Conservation (phyloP, 2,888 invertebrate genomes). For the Fragum fragum region DNA sequence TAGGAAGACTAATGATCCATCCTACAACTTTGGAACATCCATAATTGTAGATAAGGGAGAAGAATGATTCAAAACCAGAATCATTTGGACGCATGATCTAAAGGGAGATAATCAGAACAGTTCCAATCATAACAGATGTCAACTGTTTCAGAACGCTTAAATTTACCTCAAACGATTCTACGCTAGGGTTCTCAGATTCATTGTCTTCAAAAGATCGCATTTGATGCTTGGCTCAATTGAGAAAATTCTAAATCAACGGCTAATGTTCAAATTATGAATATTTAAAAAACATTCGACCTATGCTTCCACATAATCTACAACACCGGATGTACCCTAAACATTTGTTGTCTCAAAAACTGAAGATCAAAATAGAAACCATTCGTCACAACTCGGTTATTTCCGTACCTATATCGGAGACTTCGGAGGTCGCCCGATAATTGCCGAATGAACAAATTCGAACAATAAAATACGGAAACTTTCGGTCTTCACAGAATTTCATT, state of each 20-base stretch:
- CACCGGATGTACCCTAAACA: background rate
- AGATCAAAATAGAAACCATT: conserved; percentile 14
- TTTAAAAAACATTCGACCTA: background rate
- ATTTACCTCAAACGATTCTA: conserved; percentile 1
- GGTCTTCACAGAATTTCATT: background rate
- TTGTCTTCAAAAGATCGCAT: background rate
- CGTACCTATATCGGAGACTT: too few species aligned
- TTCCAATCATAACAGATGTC: background rate
- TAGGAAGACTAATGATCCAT: too few species aligned
- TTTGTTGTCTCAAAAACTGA: conserved; percentile 1
- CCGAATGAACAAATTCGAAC: too few species aligned
- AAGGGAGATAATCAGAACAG: background rate
- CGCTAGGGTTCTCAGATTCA: background rate
- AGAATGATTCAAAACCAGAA: too few species aligned
- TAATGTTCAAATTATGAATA: too few species aligned
- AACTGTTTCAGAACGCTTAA: background rate
- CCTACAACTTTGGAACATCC: too few species aligned
- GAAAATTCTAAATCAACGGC: too few species aligned
- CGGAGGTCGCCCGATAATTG: too few species aligned
- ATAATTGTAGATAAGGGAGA: too few species aligned
- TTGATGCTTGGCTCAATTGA: background rate
- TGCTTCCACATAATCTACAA: background rate
- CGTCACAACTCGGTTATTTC: background rate
- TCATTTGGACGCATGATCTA: background rate
- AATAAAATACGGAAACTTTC: too few species aligned